These are phyloP conservation scores for Phyllostomus discolor DNA, from an alignment of 2,113 vertebrate genomes.

Conservation along the genomic window DNA sequence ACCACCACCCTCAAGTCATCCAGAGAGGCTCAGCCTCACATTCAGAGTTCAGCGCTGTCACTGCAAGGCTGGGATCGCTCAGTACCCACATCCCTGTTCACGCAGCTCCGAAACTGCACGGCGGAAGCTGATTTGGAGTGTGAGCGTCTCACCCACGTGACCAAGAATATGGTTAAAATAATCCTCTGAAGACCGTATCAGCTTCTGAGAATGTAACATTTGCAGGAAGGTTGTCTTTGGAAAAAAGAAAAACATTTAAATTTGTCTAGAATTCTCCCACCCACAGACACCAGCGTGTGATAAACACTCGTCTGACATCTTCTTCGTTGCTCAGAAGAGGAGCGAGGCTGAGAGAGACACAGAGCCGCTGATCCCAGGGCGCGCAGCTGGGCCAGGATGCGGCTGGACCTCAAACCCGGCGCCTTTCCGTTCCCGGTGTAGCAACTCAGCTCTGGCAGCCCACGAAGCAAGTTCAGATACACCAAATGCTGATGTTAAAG, in stretches of 20 bases:
- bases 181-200: neutral
- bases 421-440: neutral
- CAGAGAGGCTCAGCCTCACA: neutral
- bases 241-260: neutral
- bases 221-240: neutral
- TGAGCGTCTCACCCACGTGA: neutral
- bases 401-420: neutral
- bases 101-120: neutral
- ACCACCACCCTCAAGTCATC: neutral
- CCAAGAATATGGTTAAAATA: neutral
- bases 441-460: accelerated
- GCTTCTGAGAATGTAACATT: neutral
- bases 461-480: neutral
- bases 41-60: neutral
- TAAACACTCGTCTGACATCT: neutral
- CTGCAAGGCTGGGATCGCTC: neutral
- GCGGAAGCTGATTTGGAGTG: neutral
- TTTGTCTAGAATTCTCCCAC: neutral
- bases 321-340: neutral
- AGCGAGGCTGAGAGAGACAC: neutral
- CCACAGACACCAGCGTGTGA: neutral
- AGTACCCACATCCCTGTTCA: neutral
- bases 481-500: neutral
- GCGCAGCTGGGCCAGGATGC: accelerated
- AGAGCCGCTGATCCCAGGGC: no score